Evolutionary conservation across 1,140 invertebrate species (phyloP).

Genomic region (Platyscapa corneri): DNA sequence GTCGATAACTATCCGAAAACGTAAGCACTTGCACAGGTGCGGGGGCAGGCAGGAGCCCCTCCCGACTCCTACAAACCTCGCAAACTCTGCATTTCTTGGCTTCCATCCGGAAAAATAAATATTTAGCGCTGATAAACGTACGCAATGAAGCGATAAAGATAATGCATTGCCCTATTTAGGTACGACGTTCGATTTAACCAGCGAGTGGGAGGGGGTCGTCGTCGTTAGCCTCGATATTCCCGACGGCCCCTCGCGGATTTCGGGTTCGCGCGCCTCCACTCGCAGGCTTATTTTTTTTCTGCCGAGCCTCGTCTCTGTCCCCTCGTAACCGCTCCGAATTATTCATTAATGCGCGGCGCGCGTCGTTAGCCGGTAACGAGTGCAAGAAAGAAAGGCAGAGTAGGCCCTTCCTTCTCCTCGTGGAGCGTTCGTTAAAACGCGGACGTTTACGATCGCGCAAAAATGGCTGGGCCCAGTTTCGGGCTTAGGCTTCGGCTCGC

Average conservation of each 20-base stretch:
- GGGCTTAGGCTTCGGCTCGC: too few relatives aligned
- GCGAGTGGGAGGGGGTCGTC: too few relatives aligned
- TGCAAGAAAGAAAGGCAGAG: too few relatives aligned
- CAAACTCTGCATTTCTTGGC: neutral
- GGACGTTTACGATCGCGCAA: neutral
- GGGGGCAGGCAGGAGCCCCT: neutral
- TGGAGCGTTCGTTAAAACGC: neutral
- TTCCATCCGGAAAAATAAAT: neutral
- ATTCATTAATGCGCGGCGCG: neutral
- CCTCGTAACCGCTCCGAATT: neutral
- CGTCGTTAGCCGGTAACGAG: neutral
- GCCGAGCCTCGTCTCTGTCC: neutral
- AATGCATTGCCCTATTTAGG: neutral
- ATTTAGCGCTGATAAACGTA: neutral
- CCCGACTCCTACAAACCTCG: neutral
- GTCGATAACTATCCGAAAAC: neutral
- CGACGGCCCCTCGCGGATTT: too few relatives aligned
- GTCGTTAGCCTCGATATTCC: too few relatives aligned
- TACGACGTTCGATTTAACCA: neutral
- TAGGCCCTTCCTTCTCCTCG: neutral
- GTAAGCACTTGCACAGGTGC: neutral
- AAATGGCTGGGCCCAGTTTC: neutral
- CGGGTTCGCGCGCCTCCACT: too few relatives aligned
- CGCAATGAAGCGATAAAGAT: constrained; percentile 4
- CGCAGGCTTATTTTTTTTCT: too few relatives aligned